Evolutionary conservation across 1,140 invertebrate species (phyloP), one percentile per base, ranked within the genome.

Genomic region (Cydia strobilella): DNA sequence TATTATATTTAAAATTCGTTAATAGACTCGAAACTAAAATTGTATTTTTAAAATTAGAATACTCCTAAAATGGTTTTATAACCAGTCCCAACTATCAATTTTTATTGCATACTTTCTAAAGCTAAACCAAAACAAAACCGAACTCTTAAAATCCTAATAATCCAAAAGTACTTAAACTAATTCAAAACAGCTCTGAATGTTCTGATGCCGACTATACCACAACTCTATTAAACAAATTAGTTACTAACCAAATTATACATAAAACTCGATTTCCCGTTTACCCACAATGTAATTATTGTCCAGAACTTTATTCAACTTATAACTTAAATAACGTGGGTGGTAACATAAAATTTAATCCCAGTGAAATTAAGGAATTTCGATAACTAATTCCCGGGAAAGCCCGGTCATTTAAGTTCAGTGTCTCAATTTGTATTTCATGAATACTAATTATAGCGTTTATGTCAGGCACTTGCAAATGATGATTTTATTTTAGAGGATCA

Each of bases 341-440:
- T 72, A 75, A 42, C 59, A 13, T n/a, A 23, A 42, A 75, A 45
- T 75, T n/a, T 75, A 65, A 75, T 75, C 20, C 54, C 35, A 23
- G 39, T 63, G 45, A 75, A 75, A 69, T 75, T 75, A 59, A 59
- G 42, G 63, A 59, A 71, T 71, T 75, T 75, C 25, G 74, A 75
- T 75, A 54, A 71, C 74, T 75, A 75, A 75, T 75, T 25, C 63
- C 31, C 10, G 7, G 23, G 31, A 71, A 42, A 75, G 63, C 62
- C 48, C 39, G 63, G 62, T 69, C 74, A 69, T 75, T 75, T 75
- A 51, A 15, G 15, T 48, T 62, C 63, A 54, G 62, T 69, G 73
- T 51, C 63, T 62, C 74, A 75, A 75, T 75, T 75, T 75, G 63
- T 31, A 42, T 45, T 59, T 69, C 63, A 75, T 75, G 74, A 75